These are phyloP conservation scores for Papilio gigon DNA, from an alignment of 2,888 invertebrate species.

Conservation along the genomic window DNA sequence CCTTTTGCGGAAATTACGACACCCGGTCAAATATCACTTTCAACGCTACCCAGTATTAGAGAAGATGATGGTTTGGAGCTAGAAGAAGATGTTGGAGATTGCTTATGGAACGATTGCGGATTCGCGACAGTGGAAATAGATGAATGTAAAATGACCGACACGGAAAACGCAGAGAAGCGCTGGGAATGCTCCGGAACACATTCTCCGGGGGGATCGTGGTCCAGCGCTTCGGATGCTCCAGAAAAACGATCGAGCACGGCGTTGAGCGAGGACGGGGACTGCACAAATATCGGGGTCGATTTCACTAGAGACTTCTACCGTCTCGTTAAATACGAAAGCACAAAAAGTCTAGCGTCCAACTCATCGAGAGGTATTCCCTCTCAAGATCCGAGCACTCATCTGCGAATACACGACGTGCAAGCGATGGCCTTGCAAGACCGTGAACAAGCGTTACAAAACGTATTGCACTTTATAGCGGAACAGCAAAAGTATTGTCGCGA, in stretches of 20 bases:
- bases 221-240: slow-evolving; percentile 81
- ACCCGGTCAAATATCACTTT: slow-evolving; percentile 84
- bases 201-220: slow-evolving; percentile 85
- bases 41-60: slow-evolving; percentile 87
- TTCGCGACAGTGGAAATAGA: slow-evolving; percentile 86
- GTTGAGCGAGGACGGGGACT: slow-evolving; percentile 86
- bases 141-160: slow-evolving; percentile 82
- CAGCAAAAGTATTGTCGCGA: slow-evolving; percentile 87
- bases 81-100: slow-evolving; percentile 88
- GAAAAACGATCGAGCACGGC: slow-evolving; percentile 88
- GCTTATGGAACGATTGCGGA: slow-evolving; percentile 89
- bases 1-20: slow-evolving; percentile 80
- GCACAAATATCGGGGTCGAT: slow-evolving; percentile 86
- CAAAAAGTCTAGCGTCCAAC: slow-evolving; percentile 89
- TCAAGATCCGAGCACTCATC: slow-evolving; percentile 74
- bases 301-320: slow-evolving; percentile 91
- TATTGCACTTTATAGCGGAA: slow-evolving; percentile 88
- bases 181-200: slow-evolving; percentile 84
- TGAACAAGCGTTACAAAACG: slow-evolving; percentile 87
- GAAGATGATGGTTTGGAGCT: slow-evolving; percentile 88
- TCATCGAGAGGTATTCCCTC: slow-evolving; percentile 86
- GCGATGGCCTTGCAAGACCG: slow-evolving; percentile 82
- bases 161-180: slow-evolving; percentile 80
- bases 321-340: slow-evolving; percentile 90
- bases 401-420: slow-evolving; percentile 75